Percentiles rank a stretch among this genome's conserved stretches.
Conservation (phyloP, 2,797 vertebrate species). For the Cottoperca gobio region DNA sequence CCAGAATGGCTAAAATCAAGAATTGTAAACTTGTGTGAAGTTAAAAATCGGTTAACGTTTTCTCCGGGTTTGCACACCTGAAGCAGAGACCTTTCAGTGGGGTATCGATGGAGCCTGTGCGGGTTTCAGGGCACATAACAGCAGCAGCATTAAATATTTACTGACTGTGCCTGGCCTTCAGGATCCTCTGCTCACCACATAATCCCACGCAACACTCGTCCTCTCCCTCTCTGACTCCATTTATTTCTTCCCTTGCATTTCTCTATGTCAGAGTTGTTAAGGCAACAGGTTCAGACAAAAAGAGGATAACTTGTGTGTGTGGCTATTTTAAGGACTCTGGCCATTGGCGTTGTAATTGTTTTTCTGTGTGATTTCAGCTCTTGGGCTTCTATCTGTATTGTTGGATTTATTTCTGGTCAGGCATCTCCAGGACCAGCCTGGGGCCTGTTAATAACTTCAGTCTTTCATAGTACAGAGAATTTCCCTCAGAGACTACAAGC, state of each 20-base stretch:
- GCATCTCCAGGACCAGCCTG: constrained; percentile 33
- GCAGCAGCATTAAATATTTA: constrained; percentile 74
- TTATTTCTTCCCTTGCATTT: neutral
- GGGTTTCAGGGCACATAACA: constrained; percentile 39
- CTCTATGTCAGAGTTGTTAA: constrained; percentile 41
- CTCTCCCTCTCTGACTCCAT: neutral
- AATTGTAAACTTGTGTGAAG: neutral
- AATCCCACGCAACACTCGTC: constrained; percentile 35
- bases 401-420: constrained; percentile 20
- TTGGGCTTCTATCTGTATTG: constrained; percentile 16
- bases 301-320: constrained; percentile 13
- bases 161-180: constrained; percentile 32
- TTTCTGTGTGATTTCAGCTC: constrained; percentile 26
- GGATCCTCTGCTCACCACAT: constrained; percentile 52
- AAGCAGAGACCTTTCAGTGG: neutral
- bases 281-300: constrained; percentile 48
- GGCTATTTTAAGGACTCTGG: constrained; percentile 50
- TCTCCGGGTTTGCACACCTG: neutral
- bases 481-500: constrained; percentile 7
- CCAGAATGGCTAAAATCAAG: too few relatives aligned
- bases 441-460: constrained; percentile 21
- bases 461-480: constrained; percentile 1
- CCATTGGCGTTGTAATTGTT: neutral
- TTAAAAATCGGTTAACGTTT: neutral
- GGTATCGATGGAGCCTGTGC: constrained; percentile 15